A percentile compares a stretch with the other conserved stretches of the same genome.
phyloP scores from a whole-genome alignment of 2,797 vertebrate genomes.

The Helostoma temminkii region DNA sequence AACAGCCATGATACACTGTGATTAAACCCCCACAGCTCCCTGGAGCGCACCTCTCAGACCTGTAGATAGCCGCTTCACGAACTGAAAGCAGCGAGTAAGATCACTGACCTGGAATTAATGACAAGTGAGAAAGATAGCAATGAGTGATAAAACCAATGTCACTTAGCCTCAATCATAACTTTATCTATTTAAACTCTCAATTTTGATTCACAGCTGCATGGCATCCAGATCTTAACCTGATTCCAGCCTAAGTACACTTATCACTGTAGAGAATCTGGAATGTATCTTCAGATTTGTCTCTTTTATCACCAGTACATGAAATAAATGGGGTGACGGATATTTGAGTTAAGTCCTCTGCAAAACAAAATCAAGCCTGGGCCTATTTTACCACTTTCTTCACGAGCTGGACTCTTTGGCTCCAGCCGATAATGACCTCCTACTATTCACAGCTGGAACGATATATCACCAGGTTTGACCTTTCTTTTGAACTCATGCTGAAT shows the following conservation, averaged over 20 bases:
- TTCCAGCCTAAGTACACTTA: conserved; percentile 42
- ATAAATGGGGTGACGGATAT: conserved; percentile 37
- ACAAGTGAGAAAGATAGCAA: conserved; percentile 75
- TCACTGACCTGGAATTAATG: conserved; percentile 83
- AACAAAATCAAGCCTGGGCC: conserved; percentile 46
- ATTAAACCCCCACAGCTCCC: conserved; percentile 74
- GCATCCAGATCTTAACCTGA: conserved; percentile 49
- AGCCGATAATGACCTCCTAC: conserved; percentile 64
- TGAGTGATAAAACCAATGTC: conserved; percentile 77
- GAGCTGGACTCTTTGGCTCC: conserved; percentile 56
- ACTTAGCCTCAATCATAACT: conserved; percentile 72
- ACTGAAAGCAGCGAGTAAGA: conserved; percentile 65
- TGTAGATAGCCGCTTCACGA: conserved; percentile 51
- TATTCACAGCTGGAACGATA: conserved; percentile 67
- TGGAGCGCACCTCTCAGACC: conserved; percentile 55
- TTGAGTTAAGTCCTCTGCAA: conserved; percentile 47
- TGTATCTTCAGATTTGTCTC: conserved; percentile 48
- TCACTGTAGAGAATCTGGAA: conserved; percentile 51
- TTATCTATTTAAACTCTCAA: conserved; percentile 63
- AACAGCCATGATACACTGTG: conserved; percentile 84
- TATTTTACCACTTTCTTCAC: conserved; percentile 35
- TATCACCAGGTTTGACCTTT: conserved; percentile 73
- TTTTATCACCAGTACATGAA: conserved; percentile 49
- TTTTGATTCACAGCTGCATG: conserved; percentile 64
- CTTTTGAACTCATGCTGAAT: conserved; percentile 79